Evolutionary conservation across 2,113 vertebrate species (phyloP).

Genomic region (Acanthisitta chloris): DNA sequence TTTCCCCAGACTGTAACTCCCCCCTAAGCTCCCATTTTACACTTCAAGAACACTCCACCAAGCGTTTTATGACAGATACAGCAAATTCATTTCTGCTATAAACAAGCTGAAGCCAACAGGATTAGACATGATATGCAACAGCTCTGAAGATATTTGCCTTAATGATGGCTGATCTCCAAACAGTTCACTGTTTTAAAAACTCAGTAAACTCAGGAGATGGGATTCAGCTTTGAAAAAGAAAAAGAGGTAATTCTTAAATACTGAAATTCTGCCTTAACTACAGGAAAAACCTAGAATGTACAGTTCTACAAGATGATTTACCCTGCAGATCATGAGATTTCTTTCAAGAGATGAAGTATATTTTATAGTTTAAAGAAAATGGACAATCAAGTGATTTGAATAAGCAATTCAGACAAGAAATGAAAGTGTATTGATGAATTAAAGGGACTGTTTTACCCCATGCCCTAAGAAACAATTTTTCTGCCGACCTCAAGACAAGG

Average conservation of each 20-base stretch:
- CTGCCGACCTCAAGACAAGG: accelerated
- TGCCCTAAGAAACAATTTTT: not conserved
- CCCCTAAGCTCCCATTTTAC: not conserved
- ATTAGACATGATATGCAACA: not conserved
- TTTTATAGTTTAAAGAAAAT: not conserved
- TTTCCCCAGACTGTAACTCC: not conserved
- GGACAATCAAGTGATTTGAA: not conserved
- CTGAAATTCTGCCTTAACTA: not conserved
- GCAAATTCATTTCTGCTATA: not conserved
- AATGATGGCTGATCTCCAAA: not conserved
- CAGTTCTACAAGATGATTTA: not conserved
- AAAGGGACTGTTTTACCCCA: not conserved
- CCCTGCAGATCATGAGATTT: not conserved
- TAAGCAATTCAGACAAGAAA: not conserved
- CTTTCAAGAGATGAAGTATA: not conserved
- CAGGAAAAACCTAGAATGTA: not conserved
- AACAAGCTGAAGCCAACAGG: not conserved
- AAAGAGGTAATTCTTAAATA: not conserved
- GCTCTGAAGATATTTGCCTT: not conserved
- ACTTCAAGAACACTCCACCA: not conserved
- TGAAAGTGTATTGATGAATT: not conserved
- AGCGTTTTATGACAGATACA: not conserved
- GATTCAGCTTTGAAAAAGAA: not conserved
- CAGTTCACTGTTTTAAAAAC: not conserved
- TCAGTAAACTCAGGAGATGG: not conserved